Evolutionary conservation across 2,797 vertebrate species (phyloP), one percentile per base, ranked within the genome.

Genomic region (Orientallactaga sibirica): DNA sequence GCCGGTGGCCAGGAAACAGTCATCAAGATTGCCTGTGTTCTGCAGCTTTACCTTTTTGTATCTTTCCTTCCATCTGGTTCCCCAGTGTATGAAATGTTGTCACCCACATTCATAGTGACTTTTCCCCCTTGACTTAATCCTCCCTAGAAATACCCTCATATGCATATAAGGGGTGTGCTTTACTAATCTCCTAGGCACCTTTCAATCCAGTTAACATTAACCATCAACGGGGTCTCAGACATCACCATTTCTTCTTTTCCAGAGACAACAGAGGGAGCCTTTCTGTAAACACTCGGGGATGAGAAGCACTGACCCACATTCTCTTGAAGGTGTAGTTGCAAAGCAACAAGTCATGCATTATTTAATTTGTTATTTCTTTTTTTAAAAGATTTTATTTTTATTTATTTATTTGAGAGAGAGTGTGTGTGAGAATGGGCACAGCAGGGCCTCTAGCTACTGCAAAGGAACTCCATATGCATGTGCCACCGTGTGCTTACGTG

Each of bases 261-360:
- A 3, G 29, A 76, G 27, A 20, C 79, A 84, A 83, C 1, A 43
- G 19, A 94, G 27, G 55, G 9, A 76, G 61, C 0, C 86, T 87
- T n/a, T 96, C 37, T 76, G 37, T 93, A 10, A 67, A 79, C 33
- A 83, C 43, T 86, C 86, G n/a, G 15, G 3, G n/a, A 89, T 82
- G 29, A 95, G 27, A 61, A 61, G n/a, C 48, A 61, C 25, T 58
- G n/a, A 55, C n/a, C 41, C 27, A 86, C 25, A 62, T 70, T 79
- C 24, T 9, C 19, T 33, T 82, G 48, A 86, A 91, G n/a, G 37
- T 41, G 90, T 14, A 64, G 3, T 70, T 87, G 19, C 68, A 90
- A 95, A 76, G 8, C 5, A 77, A 55, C 25, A 86, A 75, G 67
- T 78, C 7, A 62, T 6, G 77, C 62, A 84, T 91, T 79, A 66